Evolutionary conservation across 2,888 invertebrate genomes (phyloP).

Genomic region (Sialis lutaria): DNA sequence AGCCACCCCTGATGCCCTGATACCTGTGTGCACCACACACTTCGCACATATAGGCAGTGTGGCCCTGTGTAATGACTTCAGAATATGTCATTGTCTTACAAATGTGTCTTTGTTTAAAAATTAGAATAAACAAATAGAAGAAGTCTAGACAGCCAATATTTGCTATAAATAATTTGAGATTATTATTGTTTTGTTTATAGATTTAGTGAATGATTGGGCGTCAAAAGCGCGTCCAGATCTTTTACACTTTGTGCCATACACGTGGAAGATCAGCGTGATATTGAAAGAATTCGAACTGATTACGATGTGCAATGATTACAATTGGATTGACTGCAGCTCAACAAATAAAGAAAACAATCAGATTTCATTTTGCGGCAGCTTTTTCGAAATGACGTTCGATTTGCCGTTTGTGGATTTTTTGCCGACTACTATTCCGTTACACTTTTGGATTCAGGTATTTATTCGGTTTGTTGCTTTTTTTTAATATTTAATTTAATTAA

Average conservation of each 20-base stretch:
- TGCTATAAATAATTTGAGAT: not conserved
- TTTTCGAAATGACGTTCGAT: constrained; percentile 83
- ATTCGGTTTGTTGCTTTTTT: not conserved
- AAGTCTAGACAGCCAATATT: not conserved
- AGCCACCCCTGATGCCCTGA: too few species aligned
- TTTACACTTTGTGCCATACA: constrained; percentile 89
- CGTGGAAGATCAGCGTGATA: constrained; percentile 80
- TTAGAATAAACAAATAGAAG: too few species aligned
- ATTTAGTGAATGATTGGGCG: constrained; percentile 93
- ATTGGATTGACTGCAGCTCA: constrained; percentile 97
- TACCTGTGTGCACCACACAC: too few species aligned
- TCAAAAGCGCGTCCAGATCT: constrained; percentile 87
- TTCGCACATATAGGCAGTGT: too few species aligned
- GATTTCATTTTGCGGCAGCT: constrained; percentile 84
- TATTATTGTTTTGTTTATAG: constrained; percentile 25
- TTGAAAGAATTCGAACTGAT: constrained; percentile 91
- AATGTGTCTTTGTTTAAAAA: too few species aligned
- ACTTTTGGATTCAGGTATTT: constrained; percentile 73
- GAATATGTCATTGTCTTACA: too few species aligned
- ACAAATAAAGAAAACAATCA: constrained; percentile 91
- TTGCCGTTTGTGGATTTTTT: constrained; percentile 89
- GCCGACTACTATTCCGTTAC: constrained; percentile 73
- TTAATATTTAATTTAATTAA: constrained; percentile 1
- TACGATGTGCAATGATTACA: constrained; percentile 86
- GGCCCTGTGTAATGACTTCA: too few species aligned